Evolutionary conservation across 2,797 vertebrate genomes (phyloP), one percentile per base, ranked within the genome.

Genomic region (Sandelia bainsii): DNA sequence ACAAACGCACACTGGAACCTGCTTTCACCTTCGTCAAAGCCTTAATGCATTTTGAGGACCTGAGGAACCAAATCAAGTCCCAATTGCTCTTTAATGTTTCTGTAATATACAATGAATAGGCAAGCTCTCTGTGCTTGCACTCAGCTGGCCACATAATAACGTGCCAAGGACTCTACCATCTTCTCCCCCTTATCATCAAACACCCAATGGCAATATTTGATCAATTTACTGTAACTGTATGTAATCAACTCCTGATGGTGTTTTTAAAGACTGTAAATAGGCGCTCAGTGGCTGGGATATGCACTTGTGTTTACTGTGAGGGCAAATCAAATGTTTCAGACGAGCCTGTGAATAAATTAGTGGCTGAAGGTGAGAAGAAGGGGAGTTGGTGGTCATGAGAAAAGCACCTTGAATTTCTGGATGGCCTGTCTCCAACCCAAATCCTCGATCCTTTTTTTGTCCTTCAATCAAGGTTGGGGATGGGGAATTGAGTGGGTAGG

Each of bases 141-240:
- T 78, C 63, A 37, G 57, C 51, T 66, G 12, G 63, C 67, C 46
- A 49, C 58, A 66, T 82, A 78, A 79, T 50, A 61, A 79, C 19
- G 42, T 48, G 80, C 69, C 67, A 32, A 59, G 60, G 60, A 16
- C 56, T 52, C 50, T 12, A 48, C 46, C 53, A 54, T 50, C 69
- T 27, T 61, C 72, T 29, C 54, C 49, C 25, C 34, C 53, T 57
- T 27, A 59, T 77, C 76, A 11, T n/a, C 4, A 0, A 32, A 39
- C 42, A 17, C 64, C 73, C 77, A 80, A 22, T 44, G 37, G 69
- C 82, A 77, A 80, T 80, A 86, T 88, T 87, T 87, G 79, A 92
- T 85, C 52, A 42, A 73, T 77, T 87, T 75, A 73, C 77, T 56
- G 59, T 76, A 80, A 70, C 74, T 61, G 34, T 22, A 2, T 25